phyloP scores from a whole-genome alignment of 2,888 invertebrate species.

The Stenurella melanura region DNA sequence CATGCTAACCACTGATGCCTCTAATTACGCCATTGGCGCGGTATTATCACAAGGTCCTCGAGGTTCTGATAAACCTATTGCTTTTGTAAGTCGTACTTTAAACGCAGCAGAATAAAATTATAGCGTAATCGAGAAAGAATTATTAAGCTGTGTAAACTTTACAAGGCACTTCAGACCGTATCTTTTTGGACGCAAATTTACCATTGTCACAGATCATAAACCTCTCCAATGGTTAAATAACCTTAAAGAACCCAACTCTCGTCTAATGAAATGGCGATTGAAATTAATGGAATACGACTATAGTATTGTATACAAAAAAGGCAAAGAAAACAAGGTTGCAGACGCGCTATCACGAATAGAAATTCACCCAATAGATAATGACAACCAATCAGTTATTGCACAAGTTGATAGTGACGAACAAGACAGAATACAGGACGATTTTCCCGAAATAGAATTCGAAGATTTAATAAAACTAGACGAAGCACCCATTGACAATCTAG shows the following conservation, averaged over 20 bases:
- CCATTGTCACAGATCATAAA: conserved; percentile 42
- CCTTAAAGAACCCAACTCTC: conserved; percentile 25
- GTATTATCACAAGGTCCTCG: conserved; percentile 50
- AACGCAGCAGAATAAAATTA: conserved; percentile 48
- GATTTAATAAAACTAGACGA: no score
- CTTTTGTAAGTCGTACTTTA: conserved; percentile 48
- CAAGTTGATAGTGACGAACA: no score
- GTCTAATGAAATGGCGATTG: conserved; percentile 26
- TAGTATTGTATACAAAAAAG: not conserved
- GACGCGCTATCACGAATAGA: not conserved
- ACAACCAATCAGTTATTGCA: no score
- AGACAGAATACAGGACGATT: no score
- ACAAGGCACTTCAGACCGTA: conserved; percentile 53
- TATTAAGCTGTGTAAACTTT: conserved; percentile 51
- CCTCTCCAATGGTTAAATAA: conserved; percentile 38
- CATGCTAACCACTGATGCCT: conserved; percentile 57
- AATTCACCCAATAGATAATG: not conserved
- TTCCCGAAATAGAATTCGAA: no score
- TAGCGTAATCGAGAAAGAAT: conserved; percentile 44
- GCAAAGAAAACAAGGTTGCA: not conserved
- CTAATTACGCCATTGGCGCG: conserved; percentile 54
- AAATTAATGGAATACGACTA: not conserved
- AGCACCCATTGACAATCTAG: no score
- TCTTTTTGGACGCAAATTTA: conserved; percentile 44
- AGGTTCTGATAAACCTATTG: conserved; percentile 48